Conservation (phyloP, 2,113 vertebrate genomes). For the Rhipidura dahli region DNA sequence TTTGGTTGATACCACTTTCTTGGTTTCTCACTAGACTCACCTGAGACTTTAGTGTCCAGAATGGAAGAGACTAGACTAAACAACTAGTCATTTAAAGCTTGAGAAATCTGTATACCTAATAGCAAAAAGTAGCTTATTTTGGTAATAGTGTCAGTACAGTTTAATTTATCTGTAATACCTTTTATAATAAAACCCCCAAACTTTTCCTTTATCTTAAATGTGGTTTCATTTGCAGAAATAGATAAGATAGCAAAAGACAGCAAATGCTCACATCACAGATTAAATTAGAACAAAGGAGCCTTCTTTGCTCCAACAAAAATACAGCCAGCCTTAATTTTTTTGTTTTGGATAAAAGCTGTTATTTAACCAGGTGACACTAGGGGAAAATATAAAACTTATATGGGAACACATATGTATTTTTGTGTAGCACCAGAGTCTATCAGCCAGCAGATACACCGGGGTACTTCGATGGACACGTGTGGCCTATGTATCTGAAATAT, state of each 20-base stretch:
- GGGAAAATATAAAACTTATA: background rate
- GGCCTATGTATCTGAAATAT: slow-evolving; percentile 94
- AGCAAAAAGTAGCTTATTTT: background rate
- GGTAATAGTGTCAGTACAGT: background rate
- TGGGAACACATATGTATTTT: slow-evolving; percentile 10
- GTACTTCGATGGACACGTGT: slow-evolving; percentile 90
- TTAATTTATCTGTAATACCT: background rate
- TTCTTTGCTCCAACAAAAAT: background rate
- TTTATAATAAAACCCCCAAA: background rate
- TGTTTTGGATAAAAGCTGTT: background rate
- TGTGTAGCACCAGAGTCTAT: slow-evolving; percentile 83
- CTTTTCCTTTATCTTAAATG: background rate
- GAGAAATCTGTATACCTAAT: background rate
- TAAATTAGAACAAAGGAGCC: background rate
- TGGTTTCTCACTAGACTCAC: background rate
- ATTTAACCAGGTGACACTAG: background rate
- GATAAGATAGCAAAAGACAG: background rate
- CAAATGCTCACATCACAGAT: background rate
- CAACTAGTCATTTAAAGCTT: background rate
- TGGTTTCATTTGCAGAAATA: background rate
- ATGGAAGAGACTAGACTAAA: background rate
- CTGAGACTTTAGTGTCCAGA: background rate
- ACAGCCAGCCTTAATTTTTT: background rate
- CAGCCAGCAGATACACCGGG: slow-evolving; percentile 86
- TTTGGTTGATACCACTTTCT: background rate